These are phyloP conservation scores for Caenorhabditis plicata DNA, from an alignment of 2,888 invertebrate genomes.

Conservation along the genomic window DNA sequence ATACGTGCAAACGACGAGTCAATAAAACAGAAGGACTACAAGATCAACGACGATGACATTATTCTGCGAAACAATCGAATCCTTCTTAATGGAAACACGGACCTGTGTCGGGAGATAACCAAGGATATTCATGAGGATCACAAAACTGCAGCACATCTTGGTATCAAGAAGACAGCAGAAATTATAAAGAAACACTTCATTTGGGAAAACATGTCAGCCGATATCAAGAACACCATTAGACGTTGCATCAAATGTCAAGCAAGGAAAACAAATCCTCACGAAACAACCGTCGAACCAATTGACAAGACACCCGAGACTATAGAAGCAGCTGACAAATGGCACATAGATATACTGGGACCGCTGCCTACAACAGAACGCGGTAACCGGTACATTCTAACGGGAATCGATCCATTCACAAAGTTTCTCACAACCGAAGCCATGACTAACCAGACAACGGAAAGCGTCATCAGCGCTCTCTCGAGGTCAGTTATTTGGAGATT, in stretches of 20 bases:
- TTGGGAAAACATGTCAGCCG: background rate
- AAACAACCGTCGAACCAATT: constrained; percentile 7
- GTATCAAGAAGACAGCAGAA: background rate
- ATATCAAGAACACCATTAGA: background rate
- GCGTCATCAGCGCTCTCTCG: no score
- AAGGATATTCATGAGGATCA: background rate
- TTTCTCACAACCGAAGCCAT: background rate
- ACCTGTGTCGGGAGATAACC: no score
- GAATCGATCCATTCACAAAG: no score
- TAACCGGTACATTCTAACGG: constrained; percentile 4
- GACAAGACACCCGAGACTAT: background rate
- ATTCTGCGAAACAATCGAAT: background rate
- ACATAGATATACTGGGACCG: constrained; percentile 25
- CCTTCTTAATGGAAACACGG: background rate
- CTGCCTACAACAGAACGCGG: constrained; percentile 12
- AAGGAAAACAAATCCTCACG: background rate
- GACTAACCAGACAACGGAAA: background rate
- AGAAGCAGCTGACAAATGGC: background rate
- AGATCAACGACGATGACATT: background rate
- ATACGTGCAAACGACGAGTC: no score
- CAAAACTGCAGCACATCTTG: background rate
- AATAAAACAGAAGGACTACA: no score
- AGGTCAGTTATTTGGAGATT: no score
- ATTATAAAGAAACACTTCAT: background rate
- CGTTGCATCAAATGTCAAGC: background rate